Evolutionary conservation across 2,113 vertebrate genomes (phyloP).

Genomic region (Engystomops pustulosus): DNA sequence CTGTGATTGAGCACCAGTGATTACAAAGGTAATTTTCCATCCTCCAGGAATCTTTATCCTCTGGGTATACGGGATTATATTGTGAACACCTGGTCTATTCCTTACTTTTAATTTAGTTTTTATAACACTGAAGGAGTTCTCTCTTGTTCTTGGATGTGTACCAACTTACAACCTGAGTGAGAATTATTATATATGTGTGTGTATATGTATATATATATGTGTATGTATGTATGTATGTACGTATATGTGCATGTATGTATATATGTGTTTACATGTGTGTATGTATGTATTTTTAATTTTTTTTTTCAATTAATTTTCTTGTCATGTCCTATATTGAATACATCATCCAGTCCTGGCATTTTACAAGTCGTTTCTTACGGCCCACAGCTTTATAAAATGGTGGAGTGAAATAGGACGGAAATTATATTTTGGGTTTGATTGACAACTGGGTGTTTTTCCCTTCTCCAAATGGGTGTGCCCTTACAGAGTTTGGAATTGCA

Average conservation of each 20-base stretch:
- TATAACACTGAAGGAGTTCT: not conserved
- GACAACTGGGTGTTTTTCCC: too few relatives aligned
- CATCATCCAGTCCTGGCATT: too few relatives aligned
- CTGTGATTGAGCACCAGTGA: not conserved
- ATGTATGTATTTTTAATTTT: too few relatives aligned
- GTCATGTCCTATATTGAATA: not conserved
- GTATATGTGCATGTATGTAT: too few relatives aligned
- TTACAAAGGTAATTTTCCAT: constrained; percentile 31
- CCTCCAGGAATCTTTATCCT: constrained; percentile 11
- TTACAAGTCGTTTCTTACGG: not conserved
- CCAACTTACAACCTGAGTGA: not conserved
- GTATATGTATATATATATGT: too few relatives aligned
- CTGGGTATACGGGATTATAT: constrained; percentile 17
- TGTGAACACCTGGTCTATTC: not conserved
- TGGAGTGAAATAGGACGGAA: too few relatives aligned
- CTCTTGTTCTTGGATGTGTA: constrained; percentile 31
- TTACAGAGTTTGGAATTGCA: too few relatives aligned
- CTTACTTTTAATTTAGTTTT: constrained; percentile 19
- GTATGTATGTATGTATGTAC: too few relatives aligned
- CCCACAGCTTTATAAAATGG: not conserved
- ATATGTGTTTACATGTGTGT: too few relatives aligned
- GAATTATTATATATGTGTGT: not conserved
- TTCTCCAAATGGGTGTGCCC: too few relatives aligned
- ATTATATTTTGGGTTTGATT: too few relatives aligned
- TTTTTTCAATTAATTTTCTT: not conserved